Percentiles rank a stretch among this genome's conserved stretches.
These are phyloP conservation scores for Epinotia ramella DNA, from an alignment of 2,888 invertebrate species.

Conservation along the genomic window DNA sequence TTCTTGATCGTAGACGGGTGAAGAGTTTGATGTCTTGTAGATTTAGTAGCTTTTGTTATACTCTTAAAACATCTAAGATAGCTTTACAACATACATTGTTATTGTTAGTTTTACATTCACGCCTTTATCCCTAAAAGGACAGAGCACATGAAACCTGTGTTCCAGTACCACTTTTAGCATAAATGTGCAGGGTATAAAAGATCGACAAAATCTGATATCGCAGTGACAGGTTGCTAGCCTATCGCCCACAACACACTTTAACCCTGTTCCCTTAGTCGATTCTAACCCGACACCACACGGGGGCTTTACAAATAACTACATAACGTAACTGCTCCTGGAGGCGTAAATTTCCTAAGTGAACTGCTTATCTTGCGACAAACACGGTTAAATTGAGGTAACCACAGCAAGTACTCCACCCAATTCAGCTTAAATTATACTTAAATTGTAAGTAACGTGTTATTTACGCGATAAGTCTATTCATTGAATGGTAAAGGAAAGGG, in stretches of 20 bases:
- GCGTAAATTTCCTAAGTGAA: constrained; percentile 11
- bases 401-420: constrained; percentile 28
- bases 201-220: too few relatives aligned
- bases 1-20: too few relatives aligned
- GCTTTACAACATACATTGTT: too few relatives aligned
- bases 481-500: constrained; percentile 17
- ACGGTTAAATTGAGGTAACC: constrained; percentile 11
- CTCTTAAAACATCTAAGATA: background rate
- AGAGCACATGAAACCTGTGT: too few relatives aligned
- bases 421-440: constrained; percentile 31
- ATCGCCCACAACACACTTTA: too few relatives aligned
- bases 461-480: constrained; percentile 34
- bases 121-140: too few relatives aligned
- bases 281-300: too few relatives aligned
- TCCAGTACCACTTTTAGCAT: too few relatives aligned
- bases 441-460: constrained; percentile 35
- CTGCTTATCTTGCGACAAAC: constrained; percentile 14
- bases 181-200: too few relatives aligned
- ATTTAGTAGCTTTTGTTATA: background rate
- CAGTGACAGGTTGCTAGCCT: too few relatives aligned
- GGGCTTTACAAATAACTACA: background rate
- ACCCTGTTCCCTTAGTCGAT: too few relatives aligned
- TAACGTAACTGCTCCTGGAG: background rate
- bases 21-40: background rate
- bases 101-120: too few relatives aligned